Base-by-base conservation (phyloP, 2,113 vertebrate species). In the Falcunculus frontatus region DNA sequence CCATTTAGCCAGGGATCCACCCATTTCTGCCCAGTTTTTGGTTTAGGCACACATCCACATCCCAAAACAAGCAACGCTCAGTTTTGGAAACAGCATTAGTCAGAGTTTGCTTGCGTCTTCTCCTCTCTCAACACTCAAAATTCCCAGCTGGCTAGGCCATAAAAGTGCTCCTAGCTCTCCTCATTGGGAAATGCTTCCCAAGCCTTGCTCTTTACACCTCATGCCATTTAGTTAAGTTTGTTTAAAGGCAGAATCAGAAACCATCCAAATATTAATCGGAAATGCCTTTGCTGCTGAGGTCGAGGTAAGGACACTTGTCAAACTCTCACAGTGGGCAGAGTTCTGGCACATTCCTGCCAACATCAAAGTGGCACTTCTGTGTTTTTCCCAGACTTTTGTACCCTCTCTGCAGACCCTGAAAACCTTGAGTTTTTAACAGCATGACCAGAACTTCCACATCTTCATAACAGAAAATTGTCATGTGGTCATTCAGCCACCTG, bases 201-300 rank as follows among this genome's bases (percentile, higher is more conserved):
- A 75, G 50, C 35, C 44, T 35, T 47, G 22, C 46, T 37, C 56
- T 82, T 52, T 18, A 20, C 33, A 26, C n/a, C 68, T 79, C 33
- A 17, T 9, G 22, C 9, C 4, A 2, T 30, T 85, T 41, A 25
- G 35, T 12, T 18, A 17, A 41, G 56, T 59, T 76, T 84, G 55
- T 64, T 90, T 60, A 60, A 89, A 56, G 25, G 33, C 44, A 82
- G 69, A 30, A 77, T 35, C 42, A 80, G 33, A 81, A 95, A 70
- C 23, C 56, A 78, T 5, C 59, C 68, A 77, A 74, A 89, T 23
- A 67, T 3, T 1, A 30, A 35, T 1, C 4, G 8, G 46, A 84
- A 86, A 52, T 3, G 16, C 23, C 59, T 67, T 21, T 70, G 56
- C 60, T 2, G 5, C 30, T 16, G 42, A 84, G 52, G 37, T 77